Base-by-base conservation (phyloP, 2,113 vertebrate species). In the Eretmochelys imbricata region DNA sequence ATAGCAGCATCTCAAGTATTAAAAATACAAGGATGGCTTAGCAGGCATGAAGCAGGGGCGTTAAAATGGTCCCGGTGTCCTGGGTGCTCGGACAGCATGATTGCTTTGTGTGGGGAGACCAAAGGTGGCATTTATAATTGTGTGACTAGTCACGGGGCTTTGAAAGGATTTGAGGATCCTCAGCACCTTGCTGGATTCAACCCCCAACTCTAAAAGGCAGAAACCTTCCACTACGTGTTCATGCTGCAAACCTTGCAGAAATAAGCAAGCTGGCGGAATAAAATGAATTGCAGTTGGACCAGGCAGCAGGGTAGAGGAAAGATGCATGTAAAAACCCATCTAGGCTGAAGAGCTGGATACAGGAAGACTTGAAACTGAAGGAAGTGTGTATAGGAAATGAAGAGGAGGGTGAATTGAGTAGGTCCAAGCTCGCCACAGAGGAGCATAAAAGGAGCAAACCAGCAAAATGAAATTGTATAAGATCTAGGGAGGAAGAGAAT, bases 331-430 rank as follows among this genome's bases (percentile, higher is more conserved):
- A 94, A 92, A 80, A 25, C 27, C 19, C 0, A 0, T 19, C 29
- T 89, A 87, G 90, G 91, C 87, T 93, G 96, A 94, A 88, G 93
- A 88, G 49, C 90, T 82, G 75, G 42, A 27, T 48, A 29, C 42
- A 48, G 42, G 13, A 48, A 48, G 75, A 29, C 12, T 5, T 78
- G 83, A 86, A 96, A 80, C 72, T 84, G 87, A 86, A 89, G 89
- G 93, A 95, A 94, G 69, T 93, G 87, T 88, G 94, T 93, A 91
- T 84, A 90, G 38, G 38, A 49, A 38, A 76, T 11, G 19, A 53
- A 38, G 22, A 69, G 10, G 42, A 82, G 6, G 51, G 22, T 27
- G 50, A 72, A 90, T 86, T 92, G 51, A 97, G 90, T 78, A 78
- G 87, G 51, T 89, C 49, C 25, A 62, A 91, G 80, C 89, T 87